phyloP scores from a whole-genome alignment of 2,888 invertebrate species.

The Chrysolina haemoptera region DNA sequence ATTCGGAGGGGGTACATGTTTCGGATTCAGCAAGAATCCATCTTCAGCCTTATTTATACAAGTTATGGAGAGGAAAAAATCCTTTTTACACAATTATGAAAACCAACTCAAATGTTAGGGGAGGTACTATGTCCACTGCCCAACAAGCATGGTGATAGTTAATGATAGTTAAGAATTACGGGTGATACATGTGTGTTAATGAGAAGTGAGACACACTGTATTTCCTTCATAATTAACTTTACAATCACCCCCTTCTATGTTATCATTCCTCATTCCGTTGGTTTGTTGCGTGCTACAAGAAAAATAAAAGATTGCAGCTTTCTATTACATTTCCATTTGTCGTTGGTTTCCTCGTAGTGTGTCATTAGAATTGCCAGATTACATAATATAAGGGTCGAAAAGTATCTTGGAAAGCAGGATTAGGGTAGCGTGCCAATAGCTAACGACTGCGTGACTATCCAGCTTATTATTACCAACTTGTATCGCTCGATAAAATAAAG shows the following conservation, averaged over 20 bases:
- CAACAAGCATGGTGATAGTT: too few relatives aligned
- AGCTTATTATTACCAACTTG: slow-evolving; percentile 18
- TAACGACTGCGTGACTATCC: slow-evolving; percentile 16
- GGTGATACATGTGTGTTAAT: too few relatives aligned
- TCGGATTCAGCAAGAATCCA: too few relatives aligned
- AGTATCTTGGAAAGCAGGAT: slow-evolving; percentile 20
- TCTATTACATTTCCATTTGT: slow-evolving; percentile 6
- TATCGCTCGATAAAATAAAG: slow-evolving; percentile 23
- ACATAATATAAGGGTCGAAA: not conserved
- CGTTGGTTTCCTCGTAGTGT: not conserved
- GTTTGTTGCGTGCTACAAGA: not conserved
- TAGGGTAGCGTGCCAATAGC: slow-evolving; percentile 17
- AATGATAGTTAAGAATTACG: too few relatives aligned
- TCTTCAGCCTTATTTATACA: too few relatives aligned
- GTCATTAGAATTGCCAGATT: not conserved
- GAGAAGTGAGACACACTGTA: too few relatives aligned
- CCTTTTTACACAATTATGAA: too few relatives aligned
- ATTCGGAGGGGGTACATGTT: too few relatives aligned
- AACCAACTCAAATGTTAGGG: too few relatives aligned
- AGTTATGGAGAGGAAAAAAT: too few relatives aligned
- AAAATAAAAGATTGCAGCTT: not conserved
- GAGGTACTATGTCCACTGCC: too few relatives aligned
- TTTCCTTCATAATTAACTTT: not conserved
- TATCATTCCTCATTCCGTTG: not conserved
- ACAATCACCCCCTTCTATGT: not conserved